Conservation (phyloP, 2,888 invertebrate species). For the Cryptocephalus primarius region DNA sequence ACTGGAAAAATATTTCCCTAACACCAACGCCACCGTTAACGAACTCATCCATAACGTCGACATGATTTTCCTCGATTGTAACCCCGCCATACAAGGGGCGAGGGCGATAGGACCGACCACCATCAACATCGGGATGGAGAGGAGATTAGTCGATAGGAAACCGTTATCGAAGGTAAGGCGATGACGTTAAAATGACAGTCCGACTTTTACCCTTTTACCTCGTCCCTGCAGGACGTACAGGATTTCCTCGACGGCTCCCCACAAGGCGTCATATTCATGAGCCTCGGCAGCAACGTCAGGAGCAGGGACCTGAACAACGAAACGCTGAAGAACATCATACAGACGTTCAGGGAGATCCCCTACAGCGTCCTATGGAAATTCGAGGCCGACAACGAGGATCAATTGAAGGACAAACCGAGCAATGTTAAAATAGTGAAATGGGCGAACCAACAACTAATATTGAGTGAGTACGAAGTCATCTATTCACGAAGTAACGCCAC, state of each 20-base stretch:
- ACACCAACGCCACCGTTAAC: constrained; percentile 15
- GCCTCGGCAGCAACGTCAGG: constrained; percentile 11
- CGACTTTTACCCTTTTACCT: no score
- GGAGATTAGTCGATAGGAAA: constrained; percentile 6
- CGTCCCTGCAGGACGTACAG: constrained; percentile 2
- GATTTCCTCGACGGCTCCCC: constrained; percentile 6
- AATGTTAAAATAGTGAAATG: constrained; percentile 11
- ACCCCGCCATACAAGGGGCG: constrained; percentile 19
- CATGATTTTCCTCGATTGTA: constrained; percentile 21
- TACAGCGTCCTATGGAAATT: constrained; percentile 13
- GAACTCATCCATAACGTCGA: constrained; percentile 20
- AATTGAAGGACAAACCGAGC: constrained; percentile 2
- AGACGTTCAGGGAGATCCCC: constrained; percentile 9
- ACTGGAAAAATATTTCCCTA: constrained; percentile 17
- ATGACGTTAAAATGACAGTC: not conserved
- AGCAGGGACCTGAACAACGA: constrained; percentile 4
- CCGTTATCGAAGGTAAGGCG: constrained; percentile 11
- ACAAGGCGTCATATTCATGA: constrained; percentile 11
- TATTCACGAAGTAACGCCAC: no score
- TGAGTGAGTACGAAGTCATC: constrained; percentile 9
- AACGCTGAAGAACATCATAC: constrained; percentile 3
- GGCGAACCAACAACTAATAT: constrained; percentile 9
- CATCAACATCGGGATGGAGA: constrained; percentile 18
- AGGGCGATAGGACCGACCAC: constrained; percentile 20
- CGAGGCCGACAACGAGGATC: constrained; percentile 4